Base-by-base conservation (phyloP, 2,888 invertebrate species). In the Thyatira batis region DNA sequence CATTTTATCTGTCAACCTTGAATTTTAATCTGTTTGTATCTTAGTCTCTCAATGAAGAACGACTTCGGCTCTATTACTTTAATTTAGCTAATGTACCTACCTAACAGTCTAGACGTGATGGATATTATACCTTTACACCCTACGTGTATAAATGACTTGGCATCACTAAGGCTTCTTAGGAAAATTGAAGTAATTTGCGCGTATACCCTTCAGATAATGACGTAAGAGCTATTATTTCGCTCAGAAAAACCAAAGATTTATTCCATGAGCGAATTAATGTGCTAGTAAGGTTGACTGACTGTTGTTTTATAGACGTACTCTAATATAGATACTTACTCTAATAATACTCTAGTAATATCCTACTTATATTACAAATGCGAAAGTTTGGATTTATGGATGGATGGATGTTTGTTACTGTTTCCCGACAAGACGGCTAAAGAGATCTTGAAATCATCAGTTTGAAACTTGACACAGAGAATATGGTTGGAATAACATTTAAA, bases 31-130 rank as follows among this genome's bases (percentile, higher is more conserved):
- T 30, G 10, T 10, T 30, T 30, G 30, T 30, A 30, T 30, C 30
- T 30, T n/a, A 30, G 10, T 5, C 10, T 5, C 10, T 33, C 13
- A 13, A 13, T 33, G 28, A n/a, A 33, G 1, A 33, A 39, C 33
- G 4, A 17, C 33, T n/a, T 39, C 17, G 33, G 6, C 33, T 39
- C 33, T 39, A 39, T 13, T 17, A 11, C 27, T 13, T 28, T 60
- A 68, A 70, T 68, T 69, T 69, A 70, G 66, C 66, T 67, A 70
- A 70, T 69, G 64, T 60, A n/a, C n/a, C n/a, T n/a, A n/a, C n/a
- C n/a, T n/a, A 61, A 55, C 57, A 64, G 48, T 62, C 50, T 33
- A 55, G 51, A 52, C 53, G 60, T 59, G 52, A 54, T 57, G 54
- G 49, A 39, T n/a, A 13, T 17, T 39, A 39, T 39, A 8, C 17